These are phyloP conservation scores for Chironomus tentans DNA, from an alignment of 2,888 invertebrate species.

Conservation along the genomic window DNA sequence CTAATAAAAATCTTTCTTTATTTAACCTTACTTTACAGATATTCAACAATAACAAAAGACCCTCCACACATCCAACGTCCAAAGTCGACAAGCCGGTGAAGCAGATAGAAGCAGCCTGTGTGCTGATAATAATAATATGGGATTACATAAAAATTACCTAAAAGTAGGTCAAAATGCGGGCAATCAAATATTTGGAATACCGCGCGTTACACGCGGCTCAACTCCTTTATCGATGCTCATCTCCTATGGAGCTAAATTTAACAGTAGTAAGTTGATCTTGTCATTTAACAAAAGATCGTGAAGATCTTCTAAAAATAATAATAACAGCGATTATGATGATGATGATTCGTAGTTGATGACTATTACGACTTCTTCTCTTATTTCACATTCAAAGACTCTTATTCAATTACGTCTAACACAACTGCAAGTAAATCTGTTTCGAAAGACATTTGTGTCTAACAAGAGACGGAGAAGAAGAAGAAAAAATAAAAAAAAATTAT, in stretches of 20 bases:
- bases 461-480: neutral
- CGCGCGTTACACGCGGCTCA: slow-evolving; percentile 36
- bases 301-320: neutral
- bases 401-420: slow-evolving; percentile 26
- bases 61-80: too few relatives aligned
- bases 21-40: neutral
- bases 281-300: neutral
- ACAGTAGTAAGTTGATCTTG: slow-evolving; percentile 57
- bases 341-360: neutral
- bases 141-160: slow-evolving; percentile 66
- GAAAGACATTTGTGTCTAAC: slow-evolving; percentile 15
- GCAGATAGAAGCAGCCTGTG: neutral
- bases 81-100: too few relatives aligned
- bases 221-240: slow-evolving; percentile 72
- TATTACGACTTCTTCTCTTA: slow-evolving; percentile 13
- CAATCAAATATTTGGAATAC: slow-evolving; percentile 59
- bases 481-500: too few relatives aligned
- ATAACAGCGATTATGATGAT: neutral
- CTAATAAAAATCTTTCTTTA: neutral
- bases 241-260: slow-evolving; percentile 65
- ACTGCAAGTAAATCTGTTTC: neutral
- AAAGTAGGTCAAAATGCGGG: slow-evolving; percentile 64
- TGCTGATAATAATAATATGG: slow-evolving; percentile 44
- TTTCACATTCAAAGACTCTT: neutral
- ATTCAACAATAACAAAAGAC: neutral